phyloP scores from a whole-genome alignment of 2,888 invertebrate species.

The Isoperla grammatica region DNA sequence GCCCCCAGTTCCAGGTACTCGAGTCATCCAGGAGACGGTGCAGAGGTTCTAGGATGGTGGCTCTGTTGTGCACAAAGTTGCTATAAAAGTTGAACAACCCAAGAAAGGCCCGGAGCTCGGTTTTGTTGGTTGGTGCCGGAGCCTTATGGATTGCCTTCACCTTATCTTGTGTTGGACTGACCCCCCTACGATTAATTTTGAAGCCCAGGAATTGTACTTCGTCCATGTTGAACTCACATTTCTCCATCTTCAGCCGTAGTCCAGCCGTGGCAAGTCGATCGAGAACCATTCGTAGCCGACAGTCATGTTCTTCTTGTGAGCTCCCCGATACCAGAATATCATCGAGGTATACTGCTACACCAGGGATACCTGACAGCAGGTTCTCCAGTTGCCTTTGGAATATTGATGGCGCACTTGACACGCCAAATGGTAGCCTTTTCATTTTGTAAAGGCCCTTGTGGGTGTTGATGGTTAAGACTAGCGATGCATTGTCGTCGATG shows the following conservation, averaged over 20 bases:
- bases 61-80: not conserved
- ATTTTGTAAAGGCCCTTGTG: no score
- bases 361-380: no score
- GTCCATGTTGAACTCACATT: conserved; percentile 27
- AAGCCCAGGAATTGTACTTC: conserved; percentile 28
- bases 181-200: conserved; percentile 23
- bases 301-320: no score
- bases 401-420: no score
- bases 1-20: not conserved
- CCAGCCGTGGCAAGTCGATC: conserved; percentile 9
- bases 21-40: not conserved
- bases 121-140: conserved; percentile 22
- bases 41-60: not conserved
- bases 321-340: no score
- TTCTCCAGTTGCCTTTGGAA: no score
- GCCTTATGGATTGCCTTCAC: conserved; percentile 24
- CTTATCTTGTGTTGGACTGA: conserved; percentile 25
- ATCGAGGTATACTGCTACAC: no score
- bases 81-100: conserved; percentile 28
- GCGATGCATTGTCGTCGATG: no score
- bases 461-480: no score
- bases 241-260: conserved; percentile 24
- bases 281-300: no score
- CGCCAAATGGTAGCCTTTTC: no score
- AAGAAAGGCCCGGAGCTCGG: conserved; percentile 29